A percentile compares a stretch with the other conserved stretches of the same genome.
phyloP scores from a whole-genome alignment of 2,113 vertebrate species.

The Pelusios castaneus region DNA sequence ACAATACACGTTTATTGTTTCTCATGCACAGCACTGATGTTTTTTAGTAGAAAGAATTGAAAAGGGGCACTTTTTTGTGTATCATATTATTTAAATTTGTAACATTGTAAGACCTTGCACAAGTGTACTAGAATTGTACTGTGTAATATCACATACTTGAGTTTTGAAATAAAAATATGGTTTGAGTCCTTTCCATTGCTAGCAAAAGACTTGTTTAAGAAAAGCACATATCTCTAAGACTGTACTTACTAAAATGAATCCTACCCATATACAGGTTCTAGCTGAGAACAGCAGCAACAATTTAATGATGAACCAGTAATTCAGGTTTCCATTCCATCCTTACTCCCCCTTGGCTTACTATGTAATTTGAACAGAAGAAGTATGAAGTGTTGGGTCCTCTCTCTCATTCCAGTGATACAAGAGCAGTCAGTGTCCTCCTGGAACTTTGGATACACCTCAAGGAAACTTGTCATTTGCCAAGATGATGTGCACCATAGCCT shows the following conservation, averaged over 20 bases:
- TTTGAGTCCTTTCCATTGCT: conserved; percentile 57
- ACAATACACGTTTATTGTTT: conserved; percentile 63
- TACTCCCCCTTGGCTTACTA: neutral
- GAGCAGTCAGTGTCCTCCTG: neutral
- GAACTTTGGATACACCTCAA: neutral
- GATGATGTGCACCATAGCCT: neutral
- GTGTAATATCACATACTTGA: conserved; percentile 86
- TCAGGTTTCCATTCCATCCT: neutral
- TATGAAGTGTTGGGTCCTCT: neutral
- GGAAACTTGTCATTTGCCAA: neutral
- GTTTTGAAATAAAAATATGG: conserved; percentile 88
- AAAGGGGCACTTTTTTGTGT: conserved; percentile 77
- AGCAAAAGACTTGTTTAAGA: neutral
- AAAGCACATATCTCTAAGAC: neutral
- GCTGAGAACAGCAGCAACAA: neutral
- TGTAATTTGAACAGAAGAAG: neutral
- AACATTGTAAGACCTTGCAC: conserved; percentile 81
- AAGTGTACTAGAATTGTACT: conserved; percentile 81
- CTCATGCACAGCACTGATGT: conserved; percentile 77
- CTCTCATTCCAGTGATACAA: neutral
- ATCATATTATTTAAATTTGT: conserved; percentile 74
- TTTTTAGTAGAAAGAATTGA: conserved; percentile 61
- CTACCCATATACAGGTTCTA: neutral
- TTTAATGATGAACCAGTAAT: neutral
- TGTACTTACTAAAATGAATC: neutral